phyloP scores from a whole-genome alignment of 1,140 invertebrate species.

The Melitaea cinxia region DNA sequence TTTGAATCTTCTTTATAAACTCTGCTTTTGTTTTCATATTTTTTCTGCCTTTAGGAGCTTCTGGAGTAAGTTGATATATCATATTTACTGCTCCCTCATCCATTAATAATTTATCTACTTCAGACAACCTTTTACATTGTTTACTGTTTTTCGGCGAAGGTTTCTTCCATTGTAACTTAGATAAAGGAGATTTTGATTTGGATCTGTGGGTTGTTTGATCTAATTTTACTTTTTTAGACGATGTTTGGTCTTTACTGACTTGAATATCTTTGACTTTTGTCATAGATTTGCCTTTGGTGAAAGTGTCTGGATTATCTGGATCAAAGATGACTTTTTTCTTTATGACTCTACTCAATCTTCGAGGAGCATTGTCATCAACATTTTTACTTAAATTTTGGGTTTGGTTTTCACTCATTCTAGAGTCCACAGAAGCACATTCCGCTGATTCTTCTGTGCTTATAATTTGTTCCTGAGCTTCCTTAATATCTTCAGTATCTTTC shows the following conservation, averaged over 20 bases:
- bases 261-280: constrained; percentile 55
- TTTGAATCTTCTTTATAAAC: constrained; percentile 83
- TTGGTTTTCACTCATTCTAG: constrained; percentile 48
- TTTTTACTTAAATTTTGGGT: constrained; percentile 48
- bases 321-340: constrained; percentile 87
- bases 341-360: constrained; percentile 82
- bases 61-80: constrained; percentile 86
- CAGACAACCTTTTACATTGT: constrained; percentile 84
- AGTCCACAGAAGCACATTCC: constrained; percentile 50
- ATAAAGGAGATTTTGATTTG: constrained; percentile 66
- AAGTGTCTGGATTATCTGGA: constrained; percentile 84
- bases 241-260: constrained; percentile 48
- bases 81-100: constrained; percentile 94
- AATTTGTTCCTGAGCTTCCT: constrained; percentile 32
- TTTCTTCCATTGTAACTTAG: constrained; percentile 74
- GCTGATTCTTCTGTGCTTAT: constrained; percentile 39
- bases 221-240: constrained; percentile 60
- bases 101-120: constrained; percentile 89
- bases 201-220: constrained; percentile 48
- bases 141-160: constrained; percentile 67
- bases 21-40: constrained; percentile 78
- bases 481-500: constrained; percentile 38
- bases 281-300: constrained; percentile 62
- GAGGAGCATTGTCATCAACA: constrained; percentile 56
- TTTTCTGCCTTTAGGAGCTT: constrained; percentile 76